These are phyloP conservation scores for Morus bassanus DNA, from an alignment of 2,797 vertebrate species.

Conservation along the genomic window DNA sequence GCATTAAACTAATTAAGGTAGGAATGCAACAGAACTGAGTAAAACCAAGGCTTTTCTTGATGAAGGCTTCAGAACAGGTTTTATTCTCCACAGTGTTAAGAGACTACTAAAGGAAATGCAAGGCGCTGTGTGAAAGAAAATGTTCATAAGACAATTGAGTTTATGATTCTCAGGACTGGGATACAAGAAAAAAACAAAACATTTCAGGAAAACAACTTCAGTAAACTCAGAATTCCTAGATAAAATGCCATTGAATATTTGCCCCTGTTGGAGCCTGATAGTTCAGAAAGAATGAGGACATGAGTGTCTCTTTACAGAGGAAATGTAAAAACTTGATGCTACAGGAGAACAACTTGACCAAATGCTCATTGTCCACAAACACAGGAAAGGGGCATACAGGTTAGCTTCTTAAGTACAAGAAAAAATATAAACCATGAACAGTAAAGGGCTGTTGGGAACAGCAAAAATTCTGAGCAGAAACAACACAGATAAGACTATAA, in stretches of 20 bases:
- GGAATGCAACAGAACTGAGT: neutral
- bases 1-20: neutral
- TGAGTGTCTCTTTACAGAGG: neutral
- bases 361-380: neutral
- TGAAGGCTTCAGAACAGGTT: neutral
- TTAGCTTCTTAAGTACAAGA: neutral
- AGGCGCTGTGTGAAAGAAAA: neutral
- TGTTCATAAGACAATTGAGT: neutral
- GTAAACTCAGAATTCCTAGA: neutral
- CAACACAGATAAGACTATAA: neutral
- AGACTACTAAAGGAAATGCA: neutral
- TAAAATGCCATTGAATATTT: neutral
- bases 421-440: neutral
- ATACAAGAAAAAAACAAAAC: neutral
- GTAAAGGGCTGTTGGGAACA: neutral
- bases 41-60: neutral
- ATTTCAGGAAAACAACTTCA: neutral
- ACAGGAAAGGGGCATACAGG: neutral
- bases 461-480: neutral
- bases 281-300: neutral
- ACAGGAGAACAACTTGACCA: neutral
- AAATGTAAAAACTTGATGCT: neutral
- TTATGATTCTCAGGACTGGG: neutral
- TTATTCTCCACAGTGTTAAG: neutral
- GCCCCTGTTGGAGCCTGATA: no score